Evolutionary conservation across 2,888 invertebrate genomes (phyloP), one percentile per base, ranked within the genome.

Genomic region (Bedellia somnulentella): DNA sequence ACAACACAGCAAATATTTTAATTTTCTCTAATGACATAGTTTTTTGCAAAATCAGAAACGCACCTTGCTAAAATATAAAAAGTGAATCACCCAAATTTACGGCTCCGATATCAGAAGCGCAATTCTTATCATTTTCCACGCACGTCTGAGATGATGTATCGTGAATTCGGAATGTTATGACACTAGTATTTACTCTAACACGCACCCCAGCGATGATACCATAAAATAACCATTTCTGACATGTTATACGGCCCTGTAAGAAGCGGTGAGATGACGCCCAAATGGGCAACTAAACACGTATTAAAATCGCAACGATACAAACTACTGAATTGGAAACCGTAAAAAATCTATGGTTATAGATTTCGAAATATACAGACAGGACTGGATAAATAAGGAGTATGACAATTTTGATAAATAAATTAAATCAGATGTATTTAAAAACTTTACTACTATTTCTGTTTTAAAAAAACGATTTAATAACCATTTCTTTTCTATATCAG

Each of bases 141-240:
- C 35, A 37, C 30, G 24, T 44, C 36, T 37, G 33, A 43, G 40
- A 47, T 55, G 56, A 55, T 48, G 60, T 60, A 70, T 64, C 56
- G 48, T 50, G 59, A 57, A 62, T 60, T 59, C 62, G 59, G 57
- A 71, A 73, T 68, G 70, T 71, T 70, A 70, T 73, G 71, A 70
- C 71, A 43, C 45, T 49, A 60, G 58, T 62, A 62, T 57, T 29
- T 27, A 27, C 29, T 25, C 13, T 23, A 26, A 52, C 46, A 42
- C 52, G 52, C 52, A 45, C 58, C 58, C 58, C 47, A 49, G 48
- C 49, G 41, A 43, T 15, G 43, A 41, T 38, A 57, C 58, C 64
- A 58, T 75, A 71, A 73, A 75, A 75, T 63, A 70, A 58, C 70
- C 68, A 66, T 71, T 67, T 52, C 61, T 61, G 55, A 60, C 61